These are phyloP conservation scores for Agrotis ipsilon DNA, from an alignment of 2,888 invertebrate species.

Conservation along the genomic window DNA sequence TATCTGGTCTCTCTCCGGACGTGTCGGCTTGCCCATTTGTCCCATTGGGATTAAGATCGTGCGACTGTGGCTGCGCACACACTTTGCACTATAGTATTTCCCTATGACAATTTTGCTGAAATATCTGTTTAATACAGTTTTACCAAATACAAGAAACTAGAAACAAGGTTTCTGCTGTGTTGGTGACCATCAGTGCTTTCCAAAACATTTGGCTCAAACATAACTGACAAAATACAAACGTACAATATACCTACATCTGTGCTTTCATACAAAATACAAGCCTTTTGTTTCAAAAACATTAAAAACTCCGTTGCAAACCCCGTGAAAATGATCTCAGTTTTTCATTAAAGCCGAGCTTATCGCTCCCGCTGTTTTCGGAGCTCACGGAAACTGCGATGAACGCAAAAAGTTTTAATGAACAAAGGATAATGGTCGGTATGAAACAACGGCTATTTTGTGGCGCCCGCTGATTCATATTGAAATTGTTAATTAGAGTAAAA, in stretches of 20 bases:
- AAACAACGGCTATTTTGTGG: slow-evolving; percentile 47
- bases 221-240: not conserved
- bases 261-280: not conserved
- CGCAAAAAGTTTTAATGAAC: slow-evolving; percentile 69
- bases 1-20: too few relatives aligned
- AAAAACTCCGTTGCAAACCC: slow-evolving; percentile 3
- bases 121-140: too few relatives aligned
- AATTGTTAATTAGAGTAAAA: slow-evolving; percentile 36
- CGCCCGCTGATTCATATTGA: slow-evolving; percentile 50
- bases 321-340: slow-evolving; percentile 19
- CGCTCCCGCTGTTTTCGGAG: slow-evolving; percentile 28
- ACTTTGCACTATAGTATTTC: too few relatives aligned
- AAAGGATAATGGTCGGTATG: slow-evolving; percentile 58
- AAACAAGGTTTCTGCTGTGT: not conserved
- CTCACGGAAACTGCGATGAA: slow-evolving; percentile 46
- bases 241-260: too few relatives aligned
- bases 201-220: not conserved
- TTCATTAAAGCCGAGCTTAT: slow-evolving; percentile 21
- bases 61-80: too few relatives aligned
- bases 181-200: too few relatives aligned
- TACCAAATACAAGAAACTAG: not conserved
- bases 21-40: too few relatives aligned
- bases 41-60: too few relatives aligned
- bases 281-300: not conserved
- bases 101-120: too few relatives aligned